phyloP scores from a whole-genome alignment of 2,797 vertebrate species.

The Mus minutoides region DNA sequence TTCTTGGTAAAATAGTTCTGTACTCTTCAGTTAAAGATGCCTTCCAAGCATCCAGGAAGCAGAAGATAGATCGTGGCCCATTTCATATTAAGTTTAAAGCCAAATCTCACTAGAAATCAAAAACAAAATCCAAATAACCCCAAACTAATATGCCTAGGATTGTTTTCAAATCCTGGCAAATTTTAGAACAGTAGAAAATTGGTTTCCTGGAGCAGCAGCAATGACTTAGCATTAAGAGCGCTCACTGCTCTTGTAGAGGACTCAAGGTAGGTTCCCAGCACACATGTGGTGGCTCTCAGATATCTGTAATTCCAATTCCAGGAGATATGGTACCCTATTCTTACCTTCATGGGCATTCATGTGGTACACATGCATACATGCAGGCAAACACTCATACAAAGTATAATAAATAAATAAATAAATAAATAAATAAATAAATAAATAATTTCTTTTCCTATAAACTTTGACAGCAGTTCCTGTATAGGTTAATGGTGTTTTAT shows the following conservation, averaged over 20 bases:
- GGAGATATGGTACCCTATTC: background rate
- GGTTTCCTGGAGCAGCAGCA: constrained; percentile 19
- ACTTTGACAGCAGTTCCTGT: constrained; percentile 80
- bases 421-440: background rate
- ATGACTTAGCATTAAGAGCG: background rate
- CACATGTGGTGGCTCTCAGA: background rate
- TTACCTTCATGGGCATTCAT: background rate
- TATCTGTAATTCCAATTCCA: background rate
- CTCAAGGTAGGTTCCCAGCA: background rate
- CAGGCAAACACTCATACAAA: background rate
- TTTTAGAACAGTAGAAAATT: constrained; percentile 62
- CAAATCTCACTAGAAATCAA: constrained; percentile 52
- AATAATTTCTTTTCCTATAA: constrained; percentile 70
- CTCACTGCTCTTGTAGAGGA: background rate
- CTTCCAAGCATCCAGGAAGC: constrained; percentile 75
- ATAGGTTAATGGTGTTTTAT: constrained; percentile 78
- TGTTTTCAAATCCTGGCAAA: constrained; percentile 71
- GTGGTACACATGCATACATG: background rate
- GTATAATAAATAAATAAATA: background rate
- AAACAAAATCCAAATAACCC: background rate
- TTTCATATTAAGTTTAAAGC: constrained; percentile 64
- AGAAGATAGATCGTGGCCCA: constrained; percentile 62
- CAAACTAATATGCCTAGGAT: constrained; percentile 62
- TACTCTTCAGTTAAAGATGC: constrained; percentile 76
- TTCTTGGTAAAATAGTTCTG: constrained; percentile 76